Conservation (phyloP, 2,888 invertebrate genomes). For the Melipona bicolor region DNA sequence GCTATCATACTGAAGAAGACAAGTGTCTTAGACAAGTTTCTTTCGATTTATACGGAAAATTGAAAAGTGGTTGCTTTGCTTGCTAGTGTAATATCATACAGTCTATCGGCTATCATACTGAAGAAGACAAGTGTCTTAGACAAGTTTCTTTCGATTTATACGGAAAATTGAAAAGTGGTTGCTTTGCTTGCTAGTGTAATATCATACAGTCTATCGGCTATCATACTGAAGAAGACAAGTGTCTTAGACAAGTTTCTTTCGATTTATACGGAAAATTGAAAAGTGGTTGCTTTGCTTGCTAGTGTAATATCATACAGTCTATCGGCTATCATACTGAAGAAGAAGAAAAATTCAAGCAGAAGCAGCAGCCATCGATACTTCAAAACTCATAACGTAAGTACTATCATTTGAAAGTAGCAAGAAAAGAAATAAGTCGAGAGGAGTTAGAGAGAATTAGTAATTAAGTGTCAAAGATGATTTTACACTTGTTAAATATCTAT, state of each 20-base stretch:
- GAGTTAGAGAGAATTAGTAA: neutral
- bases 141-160: neutral
- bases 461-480: neutral
- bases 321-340: constrained; percentile 22
- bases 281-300: too few species aligned
- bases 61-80: too few species aligned
- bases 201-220: neutral
- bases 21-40: neutral
- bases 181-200: too few species aligned
- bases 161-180: neutral
- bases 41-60: neutral
- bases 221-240: constrained; percentile 32
- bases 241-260: neutral
- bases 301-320: neutral
- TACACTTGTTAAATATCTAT: neutral
- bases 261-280: neutral
- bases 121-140: constrained; percentile 19
- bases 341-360: constrained; percentile 10
- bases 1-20: constrained; percentile 28
- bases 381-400: constrained; percentile 46
- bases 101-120: constrained; percentile 21
- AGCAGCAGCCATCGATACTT: neutral
- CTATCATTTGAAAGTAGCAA: neutral
- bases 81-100: neutral
- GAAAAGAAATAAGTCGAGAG: too few species aligned